Evolutionary conservation across 2,797 vertebrate species (phyloP), one percentile per base, ranked within the genome.

Genomic region (Trichosurus vulpecula): DNA sequence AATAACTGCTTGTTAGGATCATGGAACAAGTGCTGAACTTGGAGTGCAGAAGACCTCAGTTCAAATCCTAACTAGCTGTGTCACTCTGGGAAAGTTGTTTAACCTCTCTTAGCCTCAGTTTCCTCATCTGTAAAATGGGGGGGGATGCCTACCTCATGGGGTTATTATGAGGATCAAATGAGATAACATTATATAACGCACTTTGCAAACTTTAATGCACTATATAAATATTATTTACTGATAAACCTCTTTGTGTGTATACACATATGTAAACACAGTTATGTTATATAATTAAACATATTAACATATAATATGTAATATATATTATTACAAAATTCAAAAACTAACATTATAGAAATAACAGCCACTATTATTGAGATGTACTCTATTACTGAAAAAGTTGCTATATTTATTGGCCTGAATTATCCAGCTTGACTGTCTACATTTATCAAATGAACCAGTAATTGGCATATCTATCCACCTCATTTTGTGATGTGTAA

Each of bases 381-480:
- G 22, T 11, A 51, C 13, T 27, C 25, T 47, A 11, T 51, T 87
- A 25, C 10, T 51, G 41, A 87, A 87, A 47, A 87, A 87, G 74
- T 87, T 51, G 41, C 25, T 87, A 47, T 47, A 81, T 81, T 81
- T 81, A 51, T 87, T 87, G 41, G 22, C 25, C 74, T 35, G 41
- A 51, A 87, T 87, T 87, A 87, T 87, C 41, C 22, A 87, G 41
- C 74, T 51, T 87, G 41, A 87, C 41, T 87, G 25, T 87, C 74
- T 51, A 87, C 41, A 87, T 87, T 87, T 87, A 51, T 87, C 74
- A 51, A 51, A 87, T 87, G 74, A 87, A 87, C 74, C 41, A 87
- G 74, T 87, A 87, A 87, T 87, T 87, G 74, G 74, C 74, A 87
- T 87, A 87, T 87, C 74, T 27, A 87, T 87, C 74, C 74, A 87